These are phyloP conservation scores for Papilio aristodemus DNA, from an alignment of 1,140 invertebrate species.

Conservation along the genomic window DNA sequence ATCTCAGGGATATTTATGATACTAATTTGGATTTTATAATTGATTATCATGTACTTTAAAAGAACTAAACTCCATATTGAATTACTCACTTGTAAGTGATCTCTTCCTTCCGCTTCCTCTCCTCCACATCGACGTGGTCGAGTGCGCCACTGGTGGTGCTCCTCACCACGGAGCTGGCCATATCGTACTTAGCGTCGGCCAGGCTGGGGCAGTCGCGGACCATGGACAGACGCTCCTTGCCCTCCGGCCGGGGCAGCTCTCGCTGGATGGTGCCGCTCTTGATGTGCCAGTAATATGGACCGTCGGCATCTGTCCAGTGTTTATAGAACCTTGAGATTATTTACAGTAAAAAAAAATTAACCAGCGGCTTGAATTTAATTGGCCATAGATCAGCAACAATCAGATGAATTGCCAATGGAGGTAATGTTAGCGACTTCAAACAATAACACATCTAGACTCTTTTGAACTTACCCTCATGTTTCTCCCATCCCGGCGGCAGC, in stretches of 20 bases:
- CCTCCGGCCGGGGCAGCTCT: conserved; percentile 85
- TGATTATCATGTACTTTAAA: too few species aligned
- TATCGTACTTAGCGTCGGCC: conserved; percentile 80
- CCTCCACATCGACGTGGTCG: conserved; percentile 85
- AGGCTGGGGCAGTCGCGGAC: conserved; percentile 69
- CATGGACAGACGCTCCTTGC: conserved; percentile 71
- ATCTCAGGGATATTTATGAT: too few species aligned
- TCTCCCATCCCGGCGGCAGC: conserved; percentile 94
- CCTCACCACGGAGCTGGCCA: conserved; percentile 85
- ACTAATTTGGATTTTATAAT: too few species aligned
- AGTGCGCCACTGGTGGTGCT: conserved; percentile 90
- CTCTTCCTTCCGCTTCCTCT: conserved; percentile 86
- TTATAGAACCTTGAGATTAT: not conserved
- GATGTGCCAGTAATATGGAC: conserved; percentile 99
- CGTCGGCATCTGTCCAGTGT: conserved; percentile 88
- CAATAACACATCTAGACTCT: not conserved
- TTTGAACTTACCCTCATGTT: conserved; percentile 89
- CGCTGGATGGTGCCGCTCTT: conserved; percentile 98
- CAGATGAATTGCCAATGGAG: too few species aligned
- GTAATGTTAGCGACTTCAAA: too few species aligned
- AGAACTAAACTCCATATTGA: not conserved
- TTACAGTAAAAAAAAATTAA: too few species aligned
- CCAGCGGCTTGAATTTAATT: too few species aligned
- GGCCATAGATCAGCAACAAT: too few species aligned
- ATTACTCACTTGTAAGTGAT: conserved; percentile 86